phyloP scores from a whole-genome alignment of 2,113 vertebrate genomes.

The Cryptomyrus ogoouensis region DNA sequence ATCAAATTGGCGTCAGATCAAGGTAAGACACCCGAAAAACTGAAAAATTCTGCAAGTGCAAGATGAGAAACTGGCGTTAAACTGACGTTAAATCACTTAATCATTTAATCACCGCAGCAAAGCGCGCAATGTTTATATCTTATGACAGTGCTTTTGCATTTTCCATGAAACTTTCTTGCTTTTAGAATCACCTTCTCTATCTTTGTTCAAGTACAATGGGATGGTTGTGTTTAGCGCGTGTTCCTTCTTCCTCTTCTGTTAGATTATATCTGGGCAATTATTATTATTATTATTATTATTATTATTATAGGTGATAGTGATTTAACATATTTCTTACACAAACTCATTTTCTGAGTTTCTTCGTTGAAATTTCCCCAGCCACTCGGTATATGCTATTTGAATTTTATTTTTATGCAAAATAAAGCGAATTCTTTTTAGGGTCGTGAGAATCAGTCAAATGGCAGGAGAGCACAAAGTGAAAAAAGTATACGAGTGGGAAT shows the following conservation, averaged over 20 bases:
- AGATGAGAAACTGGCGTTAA: not conserved
- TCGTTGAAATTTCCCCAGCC: not conserved
- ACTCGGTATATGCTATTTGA: not conserved
- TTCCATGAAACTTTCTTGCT: not conserved
- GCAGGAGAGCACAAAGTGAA: not conserved
- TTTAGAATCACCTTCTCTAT: not conserved
- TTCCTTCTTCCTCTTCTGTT: not conserved
- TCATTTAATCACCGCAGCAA: not conserved
- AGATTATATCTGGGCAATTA: not conserved
- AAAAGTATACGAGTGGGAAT: not conserved
- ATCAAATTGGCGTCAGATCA: not conserved
- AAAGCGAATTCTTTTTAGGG: not conserved
- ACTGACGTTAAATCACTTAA: not conserved
- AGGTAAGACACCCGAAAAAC: not conserved
- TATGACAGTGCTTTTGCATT: not conserved
- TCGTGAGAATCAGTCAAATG: not conserved
- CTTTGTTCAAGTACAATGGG: not conserved
- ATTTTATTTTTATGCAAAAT: not conserved
- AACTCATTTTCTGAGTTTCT: not conserved
- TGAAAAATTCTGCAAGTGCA: not conserved
- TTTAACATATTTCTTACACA: not conserved
- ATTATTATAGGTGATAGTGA: not conserved
- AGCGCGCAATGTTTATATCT: not conserved
- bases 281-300: no score
- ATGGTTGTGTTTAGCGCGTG: not conserved